These are phyloP conservation scores for Cryptus armator DNA, from an alignment of 2,888 invertebrate genomes.

Conservation along the genomic window DNA sequence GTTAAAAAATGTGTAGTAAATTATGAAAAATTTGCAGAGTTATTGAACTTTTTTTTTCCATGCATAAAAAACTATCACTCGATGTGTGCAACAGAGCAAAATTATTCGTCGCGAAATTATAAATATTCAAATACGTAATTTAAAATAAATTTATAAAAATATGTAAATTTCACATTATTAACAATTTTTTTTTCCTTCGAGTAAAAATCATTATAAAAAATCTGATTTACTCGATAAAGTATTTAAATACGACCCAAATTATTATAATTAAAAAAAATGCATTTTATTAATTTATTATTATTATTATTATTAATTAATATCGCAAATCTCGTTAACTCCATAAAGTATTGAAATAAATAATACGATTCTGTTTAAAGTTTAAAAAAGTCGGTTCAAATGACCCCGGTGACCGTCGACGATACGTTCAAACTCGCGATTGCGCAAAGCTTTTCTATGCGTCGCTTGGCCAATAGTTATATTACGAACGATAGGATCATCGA, in stretches of 20 bases:
- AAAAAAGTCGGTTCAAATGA: neutral
- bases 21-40: neutral
- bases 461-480: conserved; percentile 50
- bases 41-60: neutral
- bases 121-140: neutral
- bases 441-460: conserved; percentile 61
- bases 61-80: neutral
- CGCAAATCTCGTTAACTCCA: too few species aligned
- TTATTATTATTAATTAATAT: too few species aligned
- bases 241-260: neutral
- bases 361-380: neutral
- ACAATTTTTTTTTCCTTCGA: neutral
- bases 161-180: neutral
- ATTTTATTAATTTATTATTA: too few species aligned
- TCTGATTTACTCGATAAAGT: neutral
- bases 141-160: neutral
- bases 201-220: neutral
- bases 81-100: neutral
- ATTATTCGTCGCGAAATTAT: neutral
- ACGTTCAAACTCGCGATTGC: conserved; percentile 44
- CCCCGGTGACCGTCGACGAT: conserved; percentile 1
- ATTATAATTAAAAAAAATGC: too few species aligned
- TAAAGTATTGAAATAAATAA: neutral
- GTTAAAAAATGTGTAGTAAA: neutral
- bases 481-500: conserved; percentile 51